Evolutionary conservation across 2,113 vertebrate genomes (phyloP).

Genomic region (Bufo gargarizans): DNA sequence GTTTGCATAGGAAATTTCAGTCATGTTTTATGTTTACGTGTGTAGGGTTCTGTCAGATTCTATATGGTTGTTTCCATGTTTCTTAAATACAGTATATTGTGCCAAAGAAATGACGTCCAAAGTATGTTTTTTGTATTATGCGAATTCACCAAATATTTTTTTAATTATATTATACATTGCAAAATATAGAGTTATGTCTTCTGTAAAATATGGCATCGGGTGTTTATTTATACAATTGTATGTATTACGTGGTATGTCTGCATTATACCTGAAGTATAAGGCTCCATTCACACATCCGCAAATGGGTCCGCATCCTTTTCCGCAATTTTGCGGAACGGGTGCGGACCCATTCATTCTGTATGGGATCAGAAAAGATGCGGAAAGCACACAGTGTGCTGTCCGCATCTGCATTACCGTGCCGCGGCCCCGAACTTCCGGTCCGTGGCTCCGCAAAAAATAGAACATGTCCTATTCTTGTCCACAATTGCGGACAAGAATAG

Average conservation of each 20-base stretch:
- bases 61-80: neutral
- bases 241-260: neutral
- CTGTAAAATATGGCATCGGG: neutral
- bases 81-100: slow-evolving; percentile 25
- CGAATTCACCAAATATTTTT: slow-evolving; percentile 37
- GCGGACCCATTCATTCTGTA: no score
- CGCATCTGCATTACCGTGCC: no score
- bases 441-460: no score
- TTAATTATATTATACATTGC: slow-evolving; percentile 19
- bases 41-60: neutral
- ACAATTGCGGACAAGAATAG: no score
- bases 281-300: no score
- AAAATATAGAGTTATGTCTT: slow-evolving; percentile 29
- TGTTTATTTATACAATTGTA: neutral
- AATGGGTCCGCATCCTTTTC: no score
- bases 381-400: no score
- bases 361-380: no score
- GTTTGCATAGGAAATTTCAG: no score
- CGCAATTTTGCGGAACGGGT: no score
- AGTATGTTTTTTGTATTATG: slow-evolving; percentile 38
- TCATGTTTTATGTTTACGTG: neutral
- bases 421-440: no score
- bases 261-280: neutral
- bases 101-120: slow-evolving; percentile 51
- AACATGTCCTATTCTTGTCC: no score